Conservation (phyloP, 2,888 invertebrate species). For the Abrostola tripartita region DNA sequence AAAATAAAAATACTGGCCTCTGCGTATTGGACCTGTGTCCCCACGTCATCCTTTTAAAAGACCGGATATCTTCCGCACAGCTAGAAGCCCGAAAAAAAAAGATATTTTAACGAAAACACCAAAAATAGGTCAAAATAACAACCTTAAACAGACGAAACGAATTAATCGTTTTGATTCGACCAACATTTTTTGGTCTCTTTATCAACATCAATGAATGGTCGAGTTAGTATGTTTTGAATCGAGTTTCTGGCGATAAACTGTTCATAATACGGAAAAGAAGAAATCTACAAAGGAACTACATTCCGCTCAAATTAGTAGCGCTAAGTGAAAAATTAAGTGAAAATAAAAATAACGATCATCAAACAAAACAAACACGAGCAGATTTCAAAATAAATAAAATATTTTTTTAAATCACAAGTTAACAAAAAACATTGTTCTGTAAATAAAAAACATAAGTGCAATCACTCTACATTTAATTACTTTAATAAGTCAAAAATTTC, state of each 20-base stretch:
- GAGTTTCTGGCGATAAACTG: slow-evolving; percentile 26
- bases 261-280: slow-evolving; percentile 5
- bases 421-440: no score
- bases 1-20: no score
- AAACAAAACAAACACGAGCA: background rate
- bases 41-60: no score
- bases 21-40: no score
- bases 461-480: no score
- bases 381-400: background rate
- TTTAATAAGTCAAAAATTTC: no score
- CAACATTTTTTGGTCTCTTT: no score
- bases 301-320: slow-evolving; percentile 10
- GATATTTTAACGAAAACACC: background rate
- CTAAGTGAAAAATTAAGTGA: background rate
- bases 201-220: slow-evolving; percentile 16
- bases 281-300: slow-evolving; percentile 15
- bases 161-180: slow-evolving; percentile 11
- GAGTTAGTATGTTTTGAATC: slow-evolving; percentile 26
- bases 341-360: background rate
- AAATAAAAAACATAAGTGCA: no score
- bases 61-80: no score
- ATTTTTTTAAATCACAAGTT: no score
- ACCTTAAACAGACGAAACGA: background rate
- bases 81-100: no score
- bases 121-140: background rate